Base-by-base conservation (phyloP, 2,888 invertebrate genomes). In the Monochamus alternatus region DNA sequence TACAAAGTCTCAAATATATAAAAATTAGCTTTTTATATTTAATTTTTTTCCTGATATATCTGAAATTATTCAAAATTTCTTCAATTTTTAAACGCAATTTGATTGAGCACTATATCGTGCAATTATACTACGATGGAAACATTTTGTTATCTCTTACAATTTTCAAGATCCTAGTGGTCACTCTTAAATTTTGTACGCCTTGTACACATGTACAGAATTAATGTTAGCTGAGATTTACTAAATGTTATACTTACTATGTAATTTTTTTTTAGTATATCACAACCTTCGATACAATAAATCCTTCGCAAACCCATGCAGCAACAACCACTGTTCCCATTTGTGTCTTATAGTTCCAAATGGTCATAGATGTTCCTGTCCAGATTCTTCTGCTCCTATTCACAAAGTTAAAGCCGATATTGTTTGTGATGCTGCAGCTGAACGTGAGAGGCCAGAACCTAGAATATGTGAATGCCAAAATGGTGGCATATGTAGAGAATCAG, bases 321-420 rank as follows among this genome's bases (percentile, higher is more conserved):
- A 91, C 75, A 92, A 93, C 68, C 91, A 92, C 30, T 99, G 99
- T 90, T 95, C 97, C 67, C 99, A 99, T 90, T 91, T 99, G 79
- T 99, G 99, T 89, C 92, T 99, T 62, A 90, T 96, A 10, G 95
- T 97, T 78, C 98, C 98, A 0, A 94, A 93, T 60, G 97, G 97
- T 0, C 93, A 94, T 83, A 93, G 95, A 75, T 99, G 99, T 88
- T 93, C 95, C 10, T 99, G 99, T 88, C 98, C 99, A 81, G 98
- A 95, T 90, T 86, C 90, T 22, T 87, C 90, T 59, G 92, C 92
- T 83, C 80, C 84, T 10, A 79, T 84, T 9, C 87, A 87, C 44
- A 85, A 87, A 75, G 83, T 84, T 63, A 91, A 93, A 79, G 91
- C 91, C 65, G 95, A 95, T 83, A 92, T 93, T 10, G 89, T 91